Evolutionary conservation across 2,888 invertebrate species (phyloP), one percentile per base, ranked within the genome.

Genomic region (Crossocerus cetratus): DNA sequence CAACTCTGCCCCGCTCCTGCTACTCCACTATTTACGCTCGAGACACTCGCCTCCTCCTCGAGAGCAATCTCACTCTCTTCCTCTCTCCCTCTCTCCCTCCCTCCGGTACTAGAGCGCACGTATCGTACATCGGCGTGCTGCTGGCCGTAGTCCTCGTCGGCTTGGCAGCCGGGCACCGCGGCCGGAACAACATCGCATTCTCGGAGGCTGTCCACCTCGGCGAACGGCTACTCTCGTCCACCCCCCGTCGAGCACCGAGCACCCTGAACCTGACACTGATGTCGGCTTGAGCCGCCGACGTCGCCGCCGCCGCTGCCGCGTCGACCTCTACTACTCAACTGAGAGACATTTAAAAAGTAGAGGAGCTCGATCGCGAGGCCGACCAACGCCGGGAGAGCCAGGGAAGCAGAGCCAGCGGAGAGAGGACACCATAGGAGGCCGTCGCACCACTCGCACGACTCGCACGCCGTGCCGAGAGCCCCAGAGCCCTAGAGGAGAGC

Each of bases 211-310:
- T 32, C 32, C 32, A 32, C 32, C 32, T 32, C 32, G 23, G 23
- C 23, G 32, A 32, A 32, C 32, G 32, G 11, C n/a, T 49, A 16
- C 14, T 49, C 14, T 49, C 14, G 49, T 49, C 14, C 16, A 49
- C 49, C 16, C 49, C 14, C n/a, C n/a, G n/a, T n/a, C 49, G 49
- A 49, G 8, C 8, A 49, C n/a, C 16, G 13, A 32, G n/a, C 16
- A 49, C 49, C 49, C 49, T 49, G 49, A 49, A 49, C 49, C 49
- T 49, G 49, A 49, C 49, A 49, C 49, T 16, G 49, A 49, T 49
- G 49, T 49, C 49, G 49, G 49, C 49, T 49, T 49, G 49, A 49
- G 16, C 49, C 49, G 49, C 16, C 49, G 49, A 14, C 32, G 32
- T 11, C 32, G 32, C 8, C 8, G 32, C 3, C 32, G 32, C 32